Base-by-base conservation (phyloP, 2,888 invertebrate species). In the Steinernema scapterisci region DNA sequence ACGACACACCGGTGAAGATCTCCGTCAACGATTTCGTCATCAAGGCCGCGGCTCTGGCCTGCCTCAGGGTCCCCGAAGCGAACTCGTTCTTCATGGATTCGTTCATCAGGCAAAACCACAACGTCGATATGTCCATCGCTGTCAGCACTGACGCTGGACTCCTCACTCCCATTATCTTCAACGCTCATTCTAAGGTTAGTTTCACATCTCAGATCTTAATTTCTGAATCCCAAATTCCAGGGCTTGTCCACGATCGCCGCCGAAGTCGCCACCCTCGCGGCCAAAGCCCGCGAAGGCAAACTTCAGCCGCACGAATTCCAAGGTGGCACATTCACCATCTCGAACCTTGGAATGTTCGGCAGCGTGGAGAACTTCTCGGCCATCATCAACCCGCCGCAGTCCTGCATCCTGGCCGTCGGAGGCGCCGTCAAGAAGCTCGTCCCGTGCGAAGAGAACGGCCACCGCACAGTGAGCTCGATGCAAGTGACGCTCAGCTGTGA, bases 41-140 rank as follows among this genome's bases (percentile, higher is more conserved):
- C 48, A 92, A 92, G 88, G 92, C 92, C 0, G 91, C 92, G 1
- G 91, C 91, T 27, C 88, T 90, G 51, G 92, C 92, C 7, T 87
- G 86, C 63, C 78, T 81, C 71, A 81, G 83, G 38, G 86, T 86
- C n/a, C 86, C 86, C 23, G 86, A 95, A 85, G 93, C 93, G 9
- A 99, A 99, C 89, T 93, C 95, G 1, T 92, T 94, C 76, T 99
- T 97, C 97, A 92, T 95, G 92, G 96, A 94, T 74, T 91, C 92
- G 6, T 92, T 92, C 84, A 92, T 91, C 72, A 79, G 86, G 23
- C 84, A 86, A 74, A 86, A 88, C 73, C 81, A 86, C 75, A 79
- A 79, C 84, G 97, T 97, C 11, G 99, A 99, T 88, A 93, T 99
- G 0, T 94, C 94, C 85, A 94, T 99, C 75, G 97, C 99, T 0